Conservation (phyloP, 2,797 vertebrate species). For the Centropyge bicolor region DNA sequence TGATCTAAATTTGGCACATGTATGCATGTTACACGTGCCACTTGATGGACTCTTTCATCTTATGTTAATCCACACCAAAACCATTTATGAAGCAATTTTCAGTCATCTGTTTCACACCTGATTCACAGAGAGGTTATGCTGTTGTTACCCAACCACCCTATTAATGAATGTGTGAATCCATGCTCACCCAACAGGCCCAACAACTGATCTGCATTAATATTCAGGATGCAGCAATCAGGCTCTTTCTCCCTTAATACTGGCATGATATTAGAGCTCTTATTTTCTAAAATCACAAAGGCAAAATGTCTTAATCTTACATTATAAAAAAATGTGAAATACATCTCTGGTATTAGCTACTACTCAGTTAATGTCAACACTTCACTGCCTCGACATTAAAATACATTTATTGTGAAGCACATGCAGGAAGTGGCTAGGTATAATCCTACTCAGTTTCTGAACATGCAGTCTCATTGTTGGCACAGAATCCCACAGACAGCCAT, state of each 20-base stretch:
- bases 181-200: not conserved
- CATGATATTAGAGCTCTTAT: not conserved
- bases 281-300: too few relatives aligned
- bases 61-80: not conserved
- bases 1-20: not conserved
- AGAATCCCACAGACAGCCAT: not conserved
- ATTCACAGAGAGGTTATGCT: not conserved
- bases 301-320: too few relatives aligned
- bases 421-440: too few relatives aligned
- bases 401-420: not conserved
- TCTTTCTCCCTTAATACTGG: not conserved
- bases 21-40: slow-evolving; percentile 5
- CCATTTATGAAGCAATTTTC: not conserved
- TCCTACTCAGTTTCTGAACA: not conserved
- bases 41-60: slow-evolving; percentile 1
- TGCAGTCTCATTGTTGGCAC: not conserved
- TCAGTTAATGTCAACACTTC: too few relatives aligned
- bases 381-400: too few relatives aligned
- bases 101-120: not conserved
- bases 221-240: too few relatives aligned
- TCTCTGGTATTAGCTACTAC: too few relatives aligned
- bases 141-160: too few relatives aligned
- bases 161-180: not conserved
- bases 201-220: not conserved
- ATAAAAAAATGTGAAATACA: too few relatives aligned